Evolutionary conservation across 2,113 vertebrate genomes (phyloP), one percentile per base, ranked within the genome.

Genomic region (Corythoichthys intestinalis): DNA sequence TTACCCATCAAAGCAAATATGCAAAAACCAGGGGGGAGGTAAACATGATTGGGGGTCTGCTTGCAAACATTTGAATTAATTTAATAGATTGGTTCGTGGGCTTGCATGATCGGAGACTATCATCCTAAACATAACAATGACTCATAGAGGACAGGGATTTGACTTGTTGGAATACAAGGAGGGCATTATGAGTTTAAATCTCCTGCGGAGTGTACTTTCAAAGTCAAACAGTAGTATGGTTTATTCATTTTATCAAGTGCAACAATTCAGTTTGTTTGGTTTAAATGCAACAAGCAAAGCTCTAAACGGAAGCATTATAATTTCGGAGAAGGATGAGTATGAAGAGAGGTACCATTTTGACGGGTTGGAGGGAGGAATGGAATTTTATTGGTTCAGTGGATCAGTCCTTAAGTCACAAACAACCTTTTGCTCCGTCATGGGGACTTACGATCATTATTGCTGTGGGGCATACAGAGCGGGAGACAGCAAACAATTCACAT

Each of bases 371-470:
- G 65, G 52, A 28, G 35, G 61, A 72, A 49, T 28, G 8, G 53
- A 61, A 11, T 58, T 60, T 65, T 34, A 48, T 48, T 6, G 50
- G 44, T 60, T 64, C 46, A 65, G 68, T 75, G 78, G 77, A 79
- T 85, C 81, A 84, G 72, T 65, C 81, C 65, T 82, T 67, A 77
- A 82, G 73, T 74, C 73, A 74, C 70, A 80, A 73, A 82, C 81
- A 76, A 73, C 76, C 71, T 79, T 85, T 86, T 73, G 54, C 72
- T 76, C 62, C 76, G 63, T 77, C 83, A 65, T 4, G 47, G 65
- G 61, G 82, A 75, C 63, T 76, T 70, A 28, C 83, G 79, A 76
- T 81, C 76, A 80, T 82, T 72, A 72, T 76, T 74, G 57, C 79
- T 80, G 69, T 63, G 74, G 80, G 81, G 74, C 76, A 75, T 41